Evolutionary conservation across 2,113 vertebrate genomes (phyloP), one percentile per base, ranked within the genome.

Genomic region (Callocephalon fimbriatum): DNA sequence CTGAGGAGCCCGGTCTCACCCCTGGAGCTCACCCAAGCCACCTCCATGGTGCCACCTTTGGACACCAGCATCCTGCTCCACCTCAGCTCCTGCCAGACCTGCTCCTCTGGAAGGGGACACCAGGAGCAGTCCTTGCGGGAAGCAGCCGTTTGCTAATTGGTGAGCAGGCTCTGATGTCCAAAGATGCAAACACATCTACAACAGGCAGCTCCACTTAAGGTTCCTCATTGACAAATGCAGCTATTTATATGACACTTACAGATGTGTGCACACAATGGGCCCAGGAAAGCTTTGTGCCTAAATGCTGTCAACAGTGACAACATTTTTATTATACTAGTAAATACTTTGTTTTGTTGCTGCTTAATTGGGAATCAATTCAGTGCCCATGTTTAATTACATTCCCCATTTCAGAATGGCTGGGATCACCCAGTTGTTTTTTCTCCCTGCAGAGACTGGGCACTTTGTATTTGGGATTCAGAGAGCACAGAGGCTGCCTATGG

Each of bases 361-460:
- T 70, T 88, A 90, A 90, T 88, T 74, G 66, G 70, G 48, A 92
- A 93, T 95, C 95, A 74, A 86, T 90, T 85, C 29, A 22, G 37
- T 26, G 45, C 65, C 89, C 51, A 81, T 21, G 76, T 74, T 92
- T 85, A 94, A 81, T 90, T 77, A 78, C 86, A 61, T 20, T 45
- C 50, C 70, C 61, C 25, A 7, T 31, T 84, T 56, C 63, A 45
- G 65, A 84, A 70, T 3, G 38, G 68, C 19, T 62, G 56, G 72
- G 72, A 80, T 84, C 72, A 31, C 78, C 27, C 3, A 2, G 40
- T 26, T 5, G 20, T 23, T 38, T 42, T 68, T 35, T 23, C 37
- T 71, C 82, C 32, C 88, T 45, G 12, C n/a, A 61, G 54, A 37
- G 23, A 76, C 56, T 8, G n/a, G 65, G 54, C 37, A 54, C 32